Evolutionary conservation across 1,140 invertebrate species (phyloP), one percentile per base, ranked within the genome.

Genomic region (Liolophura sinensis): DNA sequence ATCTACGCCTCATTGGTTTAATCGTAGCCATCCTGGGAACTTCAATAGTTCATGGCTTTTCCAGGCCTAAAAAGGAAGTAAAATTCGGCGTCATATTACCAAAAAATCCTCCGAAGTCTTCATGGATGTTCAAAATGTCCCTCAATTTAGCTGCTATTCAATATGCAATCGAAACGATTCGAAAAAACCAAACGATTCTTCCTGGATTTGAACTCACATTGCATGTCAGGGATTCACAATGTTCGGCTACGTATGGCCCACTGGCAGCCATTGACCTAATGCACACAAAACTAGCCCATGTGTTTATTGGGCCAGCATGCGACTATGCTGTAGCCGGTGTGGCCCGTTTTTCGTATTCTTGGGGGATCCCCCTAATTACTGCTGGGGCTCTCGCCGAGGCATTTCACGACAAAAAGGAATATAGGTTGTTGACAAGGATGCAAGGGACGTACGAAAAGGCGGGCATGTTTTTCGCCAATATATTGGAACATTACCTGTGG

Each of bases 241-340:
- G 80, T 64, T 79, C 78, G n/a, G 77, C 77, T 40, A 75, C 73
- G 0, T 58, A 72, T 15, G 78, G 76, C 3, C 77, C 78, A 7
- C 52, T 79, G n/a, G 65, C 69, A 22, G 80, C 78, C 0, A 77
- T 84, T 18, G 76, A 82, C 64, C 72, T 82, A 12, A 78, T 77
- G 59, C 56, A 77, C 0, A 57, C 75, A 20, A 65, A 71, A 59
- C 60, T 70, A 4, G 80, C 73, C 0, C 92, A 96, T 85, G 93
- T 92, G 0, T 94, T 96, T 78, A 87, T 97, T 74, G 95, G 95
- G 0, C 92, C 95, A 1, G 90, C 93, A 1, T 97, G 94, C 83
- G 93, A 95, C 72, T 97, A 96, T 82, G 93, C 93, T 1, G 88
- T 96, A 60, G 94, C 95, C 0, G 94, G 94, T 0, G 92, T 97